Evolutionary conservation across 2,113 vertebrate genomes (phyloP).

Genomic region (Pipra filicauda): DNA sequence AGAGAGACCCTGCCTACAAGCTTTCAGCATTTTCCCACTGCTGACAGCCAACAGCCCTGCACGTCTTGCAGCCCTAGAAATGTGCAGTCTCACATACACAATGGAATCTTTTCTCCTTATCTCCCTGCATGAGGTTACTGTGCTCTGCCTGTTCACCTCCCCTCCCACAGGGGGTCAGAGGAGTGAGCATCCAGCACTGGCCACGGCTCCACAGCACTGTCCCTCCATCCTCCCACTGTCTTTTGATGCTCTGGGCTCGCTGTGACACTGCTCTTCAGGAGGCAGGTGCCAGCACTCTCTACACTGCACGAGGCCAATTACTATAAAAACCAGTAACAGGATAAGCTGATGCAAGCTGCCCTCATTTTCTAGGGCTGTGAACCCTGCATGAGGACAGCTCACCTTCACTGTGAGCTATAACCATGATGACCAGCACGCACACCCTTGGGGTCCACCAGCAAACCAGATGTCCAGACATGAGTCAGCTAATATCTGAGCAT

Average conservation of each 20-base stretch:
- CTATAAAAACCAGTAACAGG: neutral
- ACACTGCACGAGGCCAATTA: neutral
- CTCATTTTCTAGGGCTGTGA: neutral
- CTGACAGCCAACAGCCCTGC: neutral
- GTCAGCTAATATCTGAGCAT: neutral
- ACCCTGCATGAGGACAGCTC: neutral
- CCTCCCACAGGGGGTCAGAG: neutral
- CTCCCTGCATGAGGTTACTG: neutral
- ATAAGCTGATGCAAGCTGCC: neutral
- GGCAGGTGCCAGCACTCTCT: neutral
- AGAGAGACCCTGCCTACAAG: neutral
- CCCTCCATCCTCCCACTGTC: neutral
- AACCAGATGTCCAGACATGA: neutral
- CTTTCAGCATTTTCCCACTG: neutral
- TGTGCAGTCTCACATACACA: fast-evolving
- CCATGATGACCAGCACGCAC: neutral
- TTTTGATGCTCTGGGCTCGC: neutral
- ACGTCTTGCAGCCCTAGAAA: neutral
- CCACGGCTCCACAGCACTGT: neutral
- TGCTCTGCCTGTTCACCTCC: neutral
- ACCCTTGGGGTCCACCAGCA: neutral
- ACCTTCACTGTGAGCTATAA: neutral
- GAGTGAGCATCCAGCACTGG: neutral
- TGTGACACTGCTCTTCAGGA: neutral
- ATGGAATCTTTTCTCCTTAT: fast-evolving